Base-by-base conservation (phyloP, 2,113 vertebrate genomes). In the Phycodurus eques region DNA sequence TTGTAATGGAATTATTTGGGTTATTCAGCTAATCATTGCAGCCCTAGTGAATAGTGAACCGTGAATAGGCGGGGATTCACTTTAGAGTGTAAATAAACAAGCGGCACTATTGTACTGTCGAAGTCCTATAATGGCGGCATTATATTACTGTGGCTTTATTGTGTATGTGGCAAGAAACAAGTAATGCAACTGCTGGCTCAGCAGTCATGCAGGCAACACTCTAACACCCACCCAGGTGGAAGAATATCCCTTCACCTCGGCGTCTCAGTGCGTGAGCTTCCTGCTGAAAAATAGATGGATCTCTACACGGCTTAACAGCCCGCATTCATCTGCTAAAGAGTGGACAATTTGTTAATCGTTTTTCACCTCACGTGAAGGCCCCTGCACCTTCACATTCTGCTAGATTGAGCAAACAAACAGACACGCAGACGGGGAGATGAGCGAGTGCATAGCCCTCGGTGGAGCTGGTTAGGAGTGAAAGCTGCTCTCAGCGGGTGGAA, bases 301-400 rank as follows among this genome's bases (percentile, higher is more conserved):
- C 31, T 85, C 83, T 87, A 80, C 73, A 19, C 69, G 81, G 86
- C 86, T 92, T 89, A 88, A 73, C 80, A 46, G 81, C 56, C 77
- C 74, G 71, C 77, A 78, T 85, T 91, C 88, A 91, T 90, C 83
- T 86, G 79, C 89, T 89, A 89, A 91, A 90, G 83, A 89, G 87
- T 80, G 79, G 74, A 82, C 89, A 82, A 87, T 91, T 88, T 90
- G 88, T 88, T 88, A 90, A 91, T 92, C 79, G 76, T 80, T 88
- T 88, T 74, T 83, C 74, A 49, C 56, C n/a, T 57, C 80, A 22
- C 74, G 62, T 76, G 74, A 80, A 76, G 62, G 15, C 53, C 27
- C 17, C 72, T 12, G 1, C 31, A 35, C 15, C 10, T 13, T 13
- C 65, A 66, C 75, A 76, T 91, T 89, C 85, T 84, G 78, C 77